phyloP scores from a whole-genome alignment of 2,113 vertebrate genomes.

The Mormyrus lacerda region DNA sequence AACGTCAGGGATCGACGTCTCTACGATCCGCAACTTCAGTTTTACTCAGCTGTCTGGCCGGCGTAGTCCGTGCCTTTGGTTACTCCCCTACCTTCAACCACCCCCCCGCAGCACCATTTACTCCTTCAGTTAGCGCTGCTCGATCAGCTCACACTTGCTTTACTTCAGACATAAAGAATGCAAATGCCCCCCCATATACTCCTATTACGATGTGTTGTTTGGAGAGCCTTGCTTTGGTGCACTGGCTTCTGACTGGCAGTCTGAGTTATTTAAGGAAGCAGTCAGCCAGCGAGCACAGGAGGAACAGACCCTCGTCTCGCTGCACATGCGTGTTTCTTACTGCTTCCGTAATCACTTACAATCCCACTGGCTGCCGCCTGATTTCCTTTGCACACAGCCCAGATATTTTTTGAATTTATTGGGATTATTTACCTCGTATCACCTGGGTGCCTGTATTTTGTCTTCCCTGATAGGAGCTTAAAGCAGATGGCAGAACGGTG shows the following conservation, averaged over 20 bases:
- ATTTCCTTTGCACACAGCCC: neutral
- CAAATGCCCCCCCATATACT: neutral
- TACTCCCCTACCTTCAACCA: neutral
- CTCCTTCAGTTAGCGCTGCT: neutral
- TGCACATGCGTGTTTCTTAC: neutral
- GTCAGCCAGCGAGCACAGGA: neutral
- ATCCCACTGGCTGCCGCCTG: neutral
- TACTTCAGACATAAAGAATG: neutral
- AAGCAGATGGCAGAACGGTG: neutral
- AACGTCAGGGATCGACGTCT: neutral
- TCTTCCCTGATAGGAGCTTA: neutral
- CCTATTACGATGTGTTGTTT: neutral
- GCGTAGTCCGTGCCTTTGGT: no score
- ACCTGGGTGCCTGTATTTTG: neutral
- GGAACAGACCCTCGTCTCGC: neutral
- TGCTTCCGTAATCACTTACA: neutral
- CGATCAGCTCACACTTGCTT: neutral
- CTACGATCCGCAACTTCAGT: neutral
- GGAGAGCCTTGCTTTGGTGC: no score
- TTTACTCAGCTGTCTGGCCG: neutral
- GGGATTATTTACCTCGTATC: neutral
- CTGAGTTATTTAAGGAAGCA: conserved; percentile 4
- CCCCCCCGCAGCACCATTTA: neutral
- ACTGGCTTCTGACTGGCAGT: neutral
- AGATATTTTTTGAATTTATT: neutral